Conservation (phyloP, 2,888 invertebrate species). For the Abrostola triplasia region DNA sequence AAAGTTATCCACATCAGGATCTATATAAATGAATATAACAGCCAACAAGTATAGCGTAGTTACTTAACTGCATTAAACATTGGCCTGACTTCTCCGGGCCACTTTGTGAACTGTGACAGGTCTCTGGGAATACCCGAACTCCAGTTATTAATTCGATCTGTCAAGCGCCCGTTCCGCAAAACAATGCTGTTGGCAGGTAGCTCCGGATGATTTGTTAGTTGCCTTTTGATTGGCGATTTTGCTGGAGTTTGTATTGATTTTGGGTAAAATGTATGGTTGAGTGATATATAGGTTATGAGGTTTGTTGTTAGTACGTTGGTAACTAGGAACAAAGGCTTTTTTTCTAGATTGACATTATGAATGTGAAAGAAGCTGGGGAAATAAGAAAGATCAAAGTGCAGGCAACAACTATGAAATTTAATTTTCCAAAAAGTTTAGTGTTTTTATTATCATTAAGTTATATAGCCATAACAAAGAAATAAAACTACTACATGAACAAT, state of each 20-base stretch:
- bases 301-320: too few species aligned
- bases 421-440: too few species aligned
- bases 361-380: too few species aligned
- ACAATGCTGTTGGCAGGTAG: conserved; percentile 43
- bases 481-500: too few species aligned
- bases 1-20: conserved; percentile 29
- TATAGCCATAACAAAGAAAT: too few species aligned
- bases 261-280: not conserved
- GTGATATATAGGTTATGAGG: too few species aligned
- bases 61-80: conserved; percentile 51
- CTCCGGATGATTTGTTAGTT: conserved; percentile 36
- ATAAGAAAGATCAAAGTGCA: too few species aligned
- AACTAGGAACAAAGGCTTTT: too few species aligned
- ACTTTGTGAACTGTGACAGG: conserved; percentile 51
- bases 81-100: conserved; percentile 26
- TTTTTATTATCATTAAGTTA: too few species aligned
- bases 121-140: conserved; percentile 39
- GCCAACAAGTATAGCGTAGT: conserved; percentile 24
- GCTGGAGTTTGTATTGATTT: conserved; percentile 20
- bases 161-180: conserved; percentile 38
- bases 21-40: conserved; percentile 31
- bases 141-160: conserved; percentile 58
- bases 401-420: too few species aligned
- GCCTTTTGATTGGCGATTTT: conserved; percentile 28
- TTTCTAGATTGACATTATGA: too few species aligned